Percentiles rank a stretch among this genome's conserved stretches.
These are phyloP conservation scores for Rhabdornis inornatus DNA, from an alignment of 2,113 vertebrate genomes.

Conservation along the genomic window DNA sequence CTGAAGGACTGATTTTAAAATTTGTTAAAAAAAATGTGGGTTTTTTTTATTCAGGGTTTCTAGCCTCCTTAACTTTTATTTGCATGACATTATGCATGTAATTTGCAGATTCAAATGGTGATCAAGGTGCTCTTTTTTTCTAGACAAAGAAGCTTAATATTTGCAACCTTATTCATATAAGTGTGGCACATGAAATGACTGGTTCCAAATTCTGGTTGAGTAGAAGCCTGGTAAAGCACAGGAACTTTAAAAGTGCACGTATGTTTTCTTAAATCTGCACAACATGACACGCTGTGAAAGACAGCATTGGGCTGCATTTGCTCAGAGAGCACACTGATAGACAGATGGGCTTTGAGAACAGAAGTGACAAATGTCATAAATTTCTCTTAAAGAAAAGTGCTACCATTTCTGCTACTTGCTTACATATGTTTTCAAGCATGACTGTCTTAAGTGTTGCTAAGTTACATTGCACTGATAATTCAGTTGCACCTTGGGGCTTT, in stretches of 20 bases:
- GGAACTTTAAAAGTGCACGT: neutral
- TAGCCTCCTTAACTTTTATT: neutral
- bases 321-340: neutral
- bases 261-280: neutral
- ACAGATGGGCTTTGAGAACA: conserved; percentile 30
- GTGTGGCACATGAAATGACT: neutral
- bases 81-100: neutral
- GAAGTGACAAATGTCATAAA: conserved; percentile 26
- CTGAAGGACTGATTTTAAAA: neutral
- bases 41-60: neutral
- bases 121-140: rapidly evolving
- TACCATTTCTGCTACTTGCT: conserved; percentile 5
- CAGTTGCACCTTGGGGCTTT: neutral
- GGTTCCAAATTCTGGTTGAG: neutral
- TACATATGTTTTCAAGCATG: conserved; percentile 27
- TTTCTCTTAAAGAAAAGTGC: conserved; percentile 20
- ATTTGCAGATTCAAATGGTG: neutral
- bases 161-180: neutral
- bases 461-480: neutral
- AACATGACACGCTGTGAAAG: neutral
- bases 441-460: neutral
- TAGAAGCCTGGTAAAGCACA: neutral
- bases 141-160: neutral
- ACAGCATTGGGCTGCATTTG: neutral
- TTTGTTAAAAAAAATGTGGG: no score